These are phyloP conservation scores for Lampris incognitus DNA, from an alignment of 2,113 vertebrate species.

Conservation along the genomic window DNA sequence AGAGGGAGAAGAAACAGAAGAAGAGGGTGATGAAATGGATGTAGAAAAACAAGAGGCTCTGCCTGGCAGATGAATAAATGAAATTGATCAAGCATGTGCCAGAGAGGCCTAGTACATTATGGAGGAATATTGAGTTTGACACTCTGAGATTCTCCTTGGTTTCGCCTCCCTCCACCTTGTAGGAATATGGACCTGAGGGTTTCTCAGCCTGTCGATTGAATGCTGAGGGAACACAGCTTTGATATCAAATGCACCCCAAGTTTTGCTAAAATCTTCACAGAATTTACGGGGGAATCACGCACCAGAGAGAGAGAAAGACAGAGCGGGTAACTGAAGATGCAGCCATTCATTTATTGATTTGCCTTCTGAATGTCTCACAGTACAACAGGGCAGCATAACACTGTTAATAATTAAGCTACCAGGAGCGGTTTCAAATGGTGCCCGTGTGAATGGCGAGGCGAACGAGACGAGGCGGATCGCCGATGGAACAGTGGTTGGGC, in stretches of 20 bases:
- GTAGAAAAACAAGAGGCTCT: conserved; percentile 73
- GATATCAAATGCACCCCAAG: conserved; percentile 77
- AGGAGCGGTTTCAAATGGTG: conserved; percentile 77
- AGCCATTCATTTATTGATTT: conserved; percentile 83
- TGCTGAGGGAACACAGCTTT: conserved; percentile 77
- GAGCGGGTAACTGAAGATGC: conserved; percentile 66
- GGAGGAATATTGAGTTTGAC: conserved; percentile 82
- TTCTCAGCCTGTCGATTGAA: conserved; percentile 77
- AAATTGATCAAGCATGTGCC: conserved; percentile 81
- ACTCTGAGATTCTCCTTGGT: conserved; percentile 76
- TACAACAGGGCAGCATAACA: conserved; percentile 78
- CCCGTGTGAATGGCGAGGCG: conserved; percentile 67
- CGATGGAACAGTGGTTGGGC: conserved; percentile 68
- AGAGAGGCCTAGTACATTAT: conserved; percentile 79
- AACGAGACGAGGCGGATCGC: conserved; percentile 53
- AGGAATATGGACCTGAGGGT: conserved; percentile 76
- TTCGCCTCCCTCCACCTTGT: conserved; percentile 73
- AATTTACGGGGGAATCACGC: conserved; percentile 66
- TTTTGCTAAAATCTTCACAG: conserved; percentile 71
- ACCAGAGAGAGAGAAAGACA: conserved; percentile 63
- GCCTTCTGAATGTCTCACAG: conserved; percentile 73
- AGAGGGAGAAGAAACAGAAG: conserved; percentile 51
- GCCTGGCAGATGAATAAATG: conserved; percentile 78
- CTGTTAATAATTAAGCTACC: conserved; percentile 79
- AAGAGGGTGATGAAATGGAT: conserved; percentile 77